Percentiles rank a stretch among this genome's conserved stretches.
These are phyloP conservation scores for Heterocephalus glaber DNA, from an alignment of 2,113 vertebrate genomes.

Conservation along the genomic window DNA sequence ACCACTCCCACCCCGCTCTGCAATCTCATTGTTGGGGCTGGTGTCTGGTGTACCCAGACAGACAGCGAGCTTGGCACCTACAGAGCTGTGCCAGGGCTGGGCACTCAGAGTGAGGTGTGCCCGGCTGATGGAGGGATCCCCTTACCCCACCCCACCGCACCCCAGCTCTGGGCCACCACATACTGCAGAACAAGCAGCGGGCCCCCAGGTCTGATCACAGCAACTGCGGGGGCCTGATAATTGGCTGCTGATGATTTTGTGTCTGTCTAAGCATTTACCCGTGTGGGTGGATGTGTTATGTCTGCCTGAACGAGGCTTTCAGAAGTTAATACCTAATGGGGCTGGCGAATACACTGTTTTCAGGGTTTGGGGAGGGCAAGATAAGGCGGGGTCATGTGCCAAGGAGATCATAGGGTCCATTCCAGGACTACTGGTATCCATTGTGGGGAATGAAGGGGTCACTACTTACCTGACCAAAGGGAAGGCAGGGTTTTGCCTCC, in stretches of 20 bases:
- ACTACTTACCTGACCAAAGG: neutral
- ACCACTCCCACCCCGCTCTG: neutral
- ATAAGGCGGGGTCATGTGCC: neutral
- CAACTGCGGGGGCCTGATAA: constrained; percentile 81
- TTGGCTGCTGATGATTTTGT: constrained; percentile 83
- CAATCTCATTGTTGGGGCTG: constrained; percentile 16
- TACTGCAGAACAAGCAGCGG: constrained; percentile 63
- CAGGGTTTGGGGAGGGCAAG: neutral
- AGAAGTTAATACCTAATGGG: constrained; percentile 75
- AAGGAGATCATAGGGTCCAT: neutral
- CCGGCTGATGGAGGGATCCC: neutral
- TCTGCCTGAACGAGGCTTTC: constrained; percentile 81
- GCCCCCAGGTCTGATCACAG: constrained; percentile 74
- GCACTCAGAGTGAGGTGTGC: neutral
- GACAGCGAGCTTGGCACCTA: neutral
- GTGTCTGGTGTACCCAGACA: neutral
- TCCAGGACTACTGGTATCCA: neutral
- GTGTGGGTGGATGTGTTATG: constrained; percentile 83
- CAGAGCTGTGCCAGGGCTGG: neutral
- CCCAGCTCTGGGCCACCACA: constrained; percentile 47
- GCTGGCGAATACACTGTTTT: constrained; percentile 58
- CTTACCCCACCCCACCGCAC: neutral
- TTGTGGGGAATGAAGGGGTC: neutral
- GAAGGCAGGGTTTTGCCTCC: neutral
- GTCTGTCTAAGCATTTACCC: constrained; percentile 83